Conservation (phyloP, 2,113 vertebrate genomes). For the Guaruba guarouba region DNA sequence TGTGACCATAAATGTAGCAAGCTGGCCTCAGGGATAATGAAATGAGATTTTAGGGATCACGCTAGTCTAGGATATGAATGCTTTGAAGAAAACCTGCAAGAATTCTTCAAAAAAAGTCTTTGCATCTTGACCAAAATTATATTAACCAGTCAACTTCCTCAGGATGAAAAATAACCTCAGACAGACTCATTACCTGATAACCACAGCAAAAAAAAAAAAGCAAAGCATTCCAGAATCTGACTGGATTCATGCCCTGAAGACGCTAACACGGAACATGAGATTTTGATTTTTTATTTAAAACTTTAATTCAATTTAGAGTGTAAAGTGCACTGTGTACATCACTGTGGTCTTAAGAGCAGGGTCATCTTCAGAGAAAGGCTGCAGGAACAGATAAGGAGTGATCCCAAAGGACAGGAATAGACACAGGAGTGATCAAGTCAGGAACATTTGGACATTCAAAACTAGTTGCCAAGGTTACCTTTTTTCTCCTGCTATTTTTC, state of each 20-base stretch:
- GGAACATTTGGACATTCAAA: background rate
- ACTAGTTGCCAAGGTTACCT: background rate
- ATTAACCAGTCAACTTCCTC: background rate
- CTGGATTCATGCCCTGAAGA: background rate
- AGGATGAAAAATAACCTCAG: background rate
- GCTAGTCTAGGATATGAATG: background rate
- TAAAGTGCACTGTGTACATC: background rate
- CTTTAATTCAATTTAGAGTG: background rate
- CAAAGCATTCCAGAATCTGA: background rate
- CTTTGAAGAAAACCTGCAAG: background rate
- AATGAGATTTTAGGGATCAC: background rate
- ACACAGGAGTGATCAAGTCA: background rate
- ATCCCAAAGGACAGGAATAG: background rate
- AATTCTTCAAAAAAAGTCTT: background rate
- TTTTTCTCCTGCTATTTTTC: background rate
- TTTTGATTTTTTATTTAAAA: background rate
- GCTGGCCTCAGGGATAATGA: background rate
- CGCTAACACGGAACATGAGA: background rate
- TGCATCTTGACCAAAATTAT: background rate
- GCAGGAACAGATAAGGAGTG: background rate
- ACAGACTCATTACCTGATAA: background rate
- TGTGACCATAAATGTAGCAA: background rate
- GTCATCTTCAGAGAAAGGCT: background rate
- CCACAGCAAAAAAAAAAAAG: background rate
- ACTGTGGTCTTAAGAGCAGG: background rate